Percentiles rank a stretch among this genome's conserved stretches.
phyloP scores from a whole-genome alignment of 2,888 invertebrate genomes.

The Apantesis nais region DNA sequence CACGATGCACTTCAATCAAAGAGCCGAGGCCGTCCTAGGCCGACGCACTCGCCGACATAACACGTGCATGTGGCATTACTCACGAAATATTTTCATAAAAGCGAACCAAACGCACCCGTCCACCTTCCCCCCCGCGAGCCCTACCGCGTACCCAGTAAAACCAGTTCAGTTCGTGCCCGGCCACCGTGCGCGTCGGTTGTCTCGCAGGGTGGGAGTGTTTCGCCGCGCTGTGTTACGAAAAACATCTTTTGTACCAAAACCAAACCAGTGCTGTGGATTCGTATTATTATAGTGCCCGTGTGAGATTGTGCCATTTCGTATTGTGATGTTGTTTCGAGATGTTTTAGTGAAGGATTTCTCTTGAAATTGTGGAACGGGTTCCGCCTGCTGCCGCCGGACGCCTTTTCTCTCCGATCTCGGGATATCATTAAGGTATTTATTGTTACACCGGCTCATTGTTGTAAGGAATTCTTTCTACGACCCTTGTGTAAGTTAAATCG shows the following conservation, averaged over 20 bases:
- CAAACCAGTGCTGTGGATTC: slow-evolving; percentile 82
- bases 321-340: slow-evolving; percentile 78
- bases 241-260: slow-evolving; percentile 77
- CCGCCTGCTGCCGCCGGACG: slow-evolving; percentile 78
- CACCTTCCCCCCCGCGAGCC: slow-evolving; percentile 59
- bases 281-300: slow-evolving; percentile 72
- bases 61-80: slow-evolving; percentile 80
- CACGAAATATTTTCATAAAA: slow-evolving; percentile 86
- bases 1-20: slow-evolving; percentile 77
- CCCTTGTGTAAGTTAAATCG: slow-evolving; percentile 80
- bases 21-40: slow-evolving; percentile 80
- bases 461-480: slow-evolving; percentile 82
- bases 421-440: slow-evolving; percentile 86
- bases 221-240: slow-evolving; percentile 79
- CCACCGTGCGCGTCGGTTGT: slow-evolving; percentile 79
- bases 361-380: slow-evolving; percentile 78
- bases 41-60: slow-evolving; percentile 82
- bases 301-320: slow-evolving; percentile 79
- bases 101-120: slow-evolving; percentile 82
- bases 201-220: slow-evolving; percentile 48
- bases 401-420: slow-evolving; percentile 82
- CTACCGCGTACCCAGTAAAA: slow-evolving; percentile 65
- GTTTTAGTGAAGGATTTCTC: slow-evolving; percentile 81
- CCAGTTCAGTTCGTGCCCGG: slow-evolving; percentile 84
- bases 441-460: slow-evolving; percentile 85